Percentiles rank a stretch among this genome's conserved stretches.
phyloP scores from a whole-genome alignment of 2,113 vertebrate species.

The Cyprinodon variegatus region DNA sequence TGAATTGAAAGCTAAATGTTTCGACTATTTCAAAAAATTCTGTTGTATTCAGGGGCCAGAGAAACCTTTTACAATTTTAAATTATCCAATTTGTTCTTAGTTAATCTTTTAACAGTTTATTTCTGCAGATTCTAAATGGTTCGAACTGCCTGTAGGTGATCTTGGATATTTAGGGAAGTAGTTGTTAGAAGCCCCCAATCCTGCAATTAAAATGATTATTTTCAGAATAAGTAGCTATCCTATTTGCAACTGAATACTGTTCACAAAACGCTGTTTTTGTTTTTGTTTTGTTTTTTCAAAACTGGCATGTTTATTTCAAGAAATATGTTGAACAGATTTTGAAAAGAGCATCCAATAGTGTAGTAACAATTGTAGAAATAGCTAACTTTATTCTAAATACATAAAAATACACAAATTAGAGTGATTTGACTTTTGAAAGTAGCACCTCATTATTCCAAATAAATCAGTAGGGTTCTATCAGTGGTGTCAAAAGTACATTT shows the following conservation, averaged over 20 bases:
- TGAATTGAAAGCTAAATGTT: too few species aligned
- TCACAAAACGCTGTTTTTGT: background rate
- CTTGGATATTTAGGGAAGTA: background rate
- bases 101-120: too few species aligned
- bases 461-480: background rate
- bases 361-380: background rate
- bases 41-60: background rate
- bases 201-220: background rate
- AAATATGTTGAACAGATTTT: background rate
- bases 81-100: too few species aligned
- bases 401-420: background rate
- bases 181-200: background rate
- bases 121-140: too few species aligned
- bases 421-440: background rate
- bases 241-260: background rate
- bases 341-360: background rate
- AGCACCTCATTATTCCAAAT: background rate
- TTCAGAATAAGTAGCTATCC: background rate
- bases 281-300: background rate
- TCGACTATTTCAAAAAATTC: too few species aligned
- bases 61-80: background rate
- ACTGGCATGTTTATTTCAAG: background rate
- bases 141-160: background rate
- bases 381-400: background rate
- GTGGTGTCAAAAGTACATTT: too few species aligned